Base-by-base conservation (phyloP, 1,140 invertebrate genomes). In the Panagrolaimus sp. region DNA sequence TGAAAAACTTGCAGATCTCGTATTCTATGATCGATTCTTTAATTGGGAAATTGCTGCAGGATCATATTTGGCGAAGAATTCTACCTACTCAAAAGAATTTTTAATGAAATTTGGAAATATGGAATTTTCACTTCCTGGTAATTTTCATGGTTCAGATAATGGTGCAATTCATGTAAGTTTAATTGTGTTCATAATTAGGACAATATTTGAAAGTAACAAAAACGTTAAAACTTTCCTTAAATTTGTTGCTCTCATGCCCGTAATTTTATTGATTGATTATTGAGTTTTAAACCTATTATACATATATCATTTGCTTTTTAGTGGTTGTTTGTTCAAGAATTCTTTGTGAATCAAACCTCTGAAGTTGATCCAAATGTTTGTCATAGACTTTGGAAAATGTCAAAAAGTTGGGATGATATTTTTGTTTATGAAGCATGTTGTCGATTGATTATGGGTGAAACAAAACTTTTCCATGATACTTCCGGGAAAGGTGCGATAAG, bases 1-100 rank as follows among this genome's bases (percentile, higher is more conserved):
- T 43, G 5, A 24, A 21, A 15, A 52, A 21, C n/a, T n/a, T 21
- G 52, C 66, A 1, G 75, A 76, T 65, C 21, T 76, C 14, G 67
- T 76, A 8, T 76, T 76, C 38, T 76, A 76, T 46, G 76, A 76
- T 15, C 73, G 74, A 21, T 26, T 78, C 12, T 76, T 78, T 52
- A 78, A 78, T 38, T 70, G 70, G 21, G 74, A 76, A 67, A 75
- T 76, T 17, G 70, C 74, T 17, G 74, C 74, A 5, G 74, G 74
- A 24, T 64, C 62, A 32, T 76, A 78, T 38, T 62, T 76, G 10
- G 72, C 64, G 2, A 64, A 26, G 12, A 76, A 77, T 21, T 76
- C 74, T 6, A n/a, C 63, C 6, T 79, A 45, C 32, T 58, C 74
- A 2, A 48, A 32, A 9, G 17, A 52, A 14, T 79, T 76, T 38